Evolutionary conservation across 2,797 vertebrate species (phyloP).

Genomic region (Mionectes olivaceus): DNA sequence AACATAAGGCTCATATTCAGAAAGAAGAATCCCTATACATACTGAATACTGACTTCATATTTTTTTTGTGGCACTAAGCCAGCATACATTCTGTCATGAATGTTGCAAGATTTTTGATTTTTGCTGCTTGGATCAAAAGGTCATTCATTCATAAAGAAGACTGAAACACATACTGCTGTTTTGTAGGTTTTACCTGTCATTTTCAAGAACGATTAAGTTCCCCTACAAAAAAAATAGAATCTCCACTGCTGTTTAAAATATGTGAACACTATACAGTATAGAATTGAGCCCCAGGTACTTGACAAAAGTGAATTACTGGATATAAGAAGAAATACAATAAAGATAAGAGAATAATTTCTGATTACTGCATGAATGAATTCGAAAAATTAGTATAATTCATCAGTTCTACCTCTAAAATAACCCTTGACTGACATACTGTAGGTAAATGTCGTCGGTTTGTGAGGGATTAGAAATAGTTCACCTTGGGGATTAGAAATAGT

Average conservation of each 20-base stretch:
- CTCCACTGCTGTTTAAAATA: slow-evolving; percentile 29
- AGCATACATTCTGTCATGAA: neutral
- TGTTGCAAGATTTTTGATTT: neutral
- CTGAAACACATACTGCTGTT: neutral
- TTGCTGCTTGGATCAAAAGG: neutral
- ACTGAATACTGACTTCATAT: neutral
- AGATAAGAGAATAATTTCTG: slow-evolving; percentile 63
- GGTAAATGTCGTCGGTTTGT: neutral
- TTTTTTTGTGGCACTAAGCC: neutral
- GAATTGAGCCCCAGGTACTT: slow-evolving; percentile 32
- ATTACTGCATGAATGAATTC: slow-evolving; percentile 34
- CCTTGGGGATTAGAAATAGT: too few species aligned
- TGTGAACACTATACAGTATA: neutral
- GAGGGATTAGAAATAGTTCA: too few species aligned
- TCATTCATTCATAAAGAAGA: neutral
- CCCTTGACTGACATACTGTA: neutral
- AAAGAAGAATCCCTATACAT: neutral
- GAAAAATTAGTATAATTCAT: slow-evolving; percentile 37
- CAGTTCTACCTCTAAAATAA: slow-evolving; percentile 16
- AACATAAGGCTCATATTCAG: neutral
- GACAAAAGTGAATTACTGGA: slow-evolving; percentile 55
- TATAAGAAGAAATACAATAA: slow-evolving; percentile 45
- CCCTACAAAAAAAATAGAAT: neutral
- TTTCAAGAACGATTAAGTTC: slow-evolving; percentile 16
- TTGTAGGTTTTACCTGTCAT: neutral